Conservation (phyloP, 2,888 invertebrate genomes). For the Phyllotreta cruciferae region DNA sequence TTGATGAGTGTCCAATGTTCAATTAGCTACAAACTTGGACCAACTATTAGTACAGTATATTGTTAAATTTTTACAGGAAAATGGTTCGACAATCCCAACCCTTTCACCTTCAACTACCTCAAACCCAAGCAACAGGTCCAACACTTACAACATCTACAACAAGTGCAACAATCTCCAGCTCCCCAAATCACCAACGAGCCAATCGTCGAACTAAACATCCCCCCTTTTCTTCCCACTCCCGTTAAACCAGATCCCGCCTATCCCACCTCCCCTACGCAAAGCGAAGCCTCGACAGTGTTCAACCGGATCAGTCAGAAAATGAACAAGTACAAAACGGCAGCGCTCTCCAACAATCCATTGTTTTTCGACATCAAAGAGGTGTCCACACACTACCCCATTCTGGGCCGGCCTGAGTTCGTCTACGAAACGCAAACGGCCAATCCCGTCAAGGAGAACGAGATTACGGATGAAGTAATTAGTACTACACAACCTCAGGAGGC, state of each 20-base stretch:
- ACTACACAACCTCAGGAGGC: slow-evolving; percentile 41
- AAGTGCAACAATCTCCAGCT: slow-evolving; percentile 29
- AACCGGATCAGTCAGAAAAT: slow-evolving; percentile 52
- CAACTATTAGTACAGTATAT: neutral
- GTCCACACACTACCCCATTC: slow-evolving; percentile 59
- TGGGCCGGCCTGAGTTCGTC: slow-evolving; percentile 45
- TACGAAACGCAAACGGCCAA: slow-evolving; percentile 28
- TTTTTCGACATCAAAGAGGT: slow-evolving; percentile 58
- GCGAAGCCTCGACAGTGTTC: slow-evolving; percentile 57
- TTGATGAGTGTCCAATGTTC: too few species aligned
- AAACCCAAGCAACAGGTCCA: slow-evolving; percentile 13
- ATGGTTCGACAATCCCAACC: slow-evolving; percentile 45
- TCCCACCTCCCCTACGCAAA: slow-evolving; percentile 57
- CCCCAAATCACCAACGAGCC: slow-evolving; percentile 43
- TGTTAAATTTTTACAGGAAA: slow-evolving; percentile 43
- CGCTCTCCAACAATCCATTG: slow-evolving; percentile 43
- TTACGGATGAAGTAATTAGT: slow-evolving; percentile 48
- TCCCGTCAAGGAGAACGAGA: slow-evolving; percentile 40
- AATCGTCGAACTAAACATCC: slow-evolving; percentile 45
- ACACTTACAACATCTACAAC: slow-evolving; percentile 23
- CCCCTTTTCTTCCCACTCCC: slow-evolving; percentile 58
- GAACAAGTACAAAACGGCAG: slow-evolving; percentile 45
- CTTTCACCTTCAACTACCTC: slow-evolving; percentile 39
- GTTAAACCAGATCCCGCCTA: slow-evolving; percentile 51
- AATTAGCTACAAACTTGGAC: neutral